Conservation (phyloP, 2,797 vertebrate genomes). For the Lepilemur septentrionalis region DNA sequence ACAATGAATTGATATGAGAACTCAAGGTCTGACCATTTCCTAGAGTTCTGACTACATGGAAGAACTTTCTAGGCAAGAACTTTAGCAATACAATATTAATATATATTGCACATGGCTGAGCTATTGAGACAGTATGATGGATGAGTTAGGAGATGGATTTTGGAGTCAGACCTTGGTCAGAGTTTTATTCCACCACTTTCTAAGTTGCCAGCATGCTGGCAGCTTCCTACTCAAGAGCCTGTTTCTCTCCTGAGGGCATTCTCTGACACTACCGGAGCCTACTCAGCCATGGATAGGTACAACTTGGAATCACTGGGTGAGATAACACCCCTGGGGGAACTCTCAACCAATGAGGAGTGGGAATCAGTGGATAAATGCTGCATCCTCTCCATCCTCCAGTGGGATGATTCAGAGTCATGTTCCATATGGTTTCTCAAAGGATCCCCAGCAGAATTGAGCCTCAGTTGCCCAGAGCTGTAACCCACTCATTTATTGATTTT, state of each 20-base stretch:
- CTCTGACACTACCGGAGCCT: not conserved
- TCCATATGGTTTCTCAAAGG: not conserved
- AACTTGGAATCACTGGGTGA: not conserved
- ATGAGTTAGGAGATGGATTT: conserved; percentile 10
- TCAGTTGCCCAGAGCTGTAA: conserved; percentile 24
- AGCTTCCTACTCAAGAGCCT: not conserved
- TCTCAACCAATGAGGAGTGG: not conserved
- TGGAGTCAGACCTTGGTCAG: conserved; percentile 10
- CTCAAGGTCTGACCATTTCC: not conserved
- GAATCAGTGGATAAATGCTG: not conserved
- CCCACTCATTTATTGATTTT: conserved; percentile 13
- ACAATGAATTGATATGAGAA: not conserved
- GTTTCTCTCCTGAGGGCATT: conserved; percentile 16
- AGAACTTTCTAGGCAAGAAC: conserved; percentile 25
- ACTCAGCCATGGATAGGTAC: not conserved
- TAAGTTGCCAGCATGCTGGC: not conserved
- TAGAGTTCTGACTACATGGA: not conserved
- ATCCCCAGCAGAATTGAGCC: not conserved
- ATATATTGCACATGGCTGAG: not conserved
- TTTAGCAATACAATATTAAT: not conserved
- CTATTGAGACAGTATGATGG: not conserved
- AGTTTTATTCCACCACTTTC: not conserved
- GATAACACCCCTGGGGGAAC: not conserved
- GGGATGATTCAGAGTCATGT: not conserved
- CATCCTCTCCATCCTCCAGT: not conserved